A percentile compares a stretch with the other conserved stretches of the same genome.
Evolutionary conservation across 2,888 invertebrate species (phyloP).

Genomic region (Melanotus villosus): DNA sequence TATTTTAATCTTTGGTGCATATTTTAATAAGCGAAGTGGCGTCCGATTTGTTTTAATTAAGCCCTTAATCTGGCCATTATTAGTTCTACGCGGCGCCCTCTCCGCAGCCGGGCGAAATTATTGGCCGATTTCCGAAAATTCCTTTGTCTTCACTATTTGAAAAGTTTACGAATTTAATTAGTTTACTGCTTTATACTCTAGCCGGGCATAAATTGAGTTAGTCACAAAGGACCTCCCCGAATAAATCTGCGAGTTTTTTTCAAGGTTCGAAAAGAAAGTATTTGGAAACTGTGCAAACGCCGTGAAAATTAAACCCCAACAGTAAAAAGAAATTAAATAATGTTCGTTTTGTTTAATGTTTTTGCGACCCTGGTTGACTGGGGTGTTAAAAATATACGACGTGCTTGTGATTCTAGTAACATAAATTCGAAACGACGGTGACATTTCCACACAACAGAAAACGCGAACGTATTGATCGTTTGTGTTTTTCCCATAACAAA

Average conservation of each 20-base stretch:
- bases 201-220: no score
- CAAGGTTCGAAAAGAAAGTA: no score
- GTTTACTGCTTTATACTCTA: constrained; percentile 4
- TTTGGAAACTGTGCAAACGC: no score
- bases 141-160: constrained; percentile 5
- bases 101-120: constrained; percentile 6
- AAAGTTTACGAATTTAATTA: constrained; percentile 1
- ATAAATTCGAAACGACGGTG: not conserved
- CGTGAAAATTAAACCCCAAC: not conserved
- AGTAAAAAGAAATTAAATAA: not conserved
- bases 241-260: no score
- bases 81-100: constrained; percentile 2
- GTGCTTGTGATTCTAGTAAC: constrained; percentile 4
- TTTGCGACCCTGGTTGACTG: not conserved
- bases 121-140: constrained; percentile 8
- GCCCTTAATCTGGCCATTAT: not conserved
- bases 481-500: not conserved
- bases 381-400: not conserved
- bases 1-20: no score
- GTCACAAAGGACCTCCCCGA: no score
- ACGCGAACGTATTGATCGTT: constrained; percentile 1
- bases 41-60: constrained; percentile 5
- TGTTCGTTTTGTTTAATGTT: not conserved
- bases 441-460: not conserved
- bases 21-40: no score